Percentiles rank a stretch among this genome's conserved stretches.
Evolutionary conservation across 2,113 vertebrate species (phyloP).

Genomic region (Tonatia bakeri): DNA sequence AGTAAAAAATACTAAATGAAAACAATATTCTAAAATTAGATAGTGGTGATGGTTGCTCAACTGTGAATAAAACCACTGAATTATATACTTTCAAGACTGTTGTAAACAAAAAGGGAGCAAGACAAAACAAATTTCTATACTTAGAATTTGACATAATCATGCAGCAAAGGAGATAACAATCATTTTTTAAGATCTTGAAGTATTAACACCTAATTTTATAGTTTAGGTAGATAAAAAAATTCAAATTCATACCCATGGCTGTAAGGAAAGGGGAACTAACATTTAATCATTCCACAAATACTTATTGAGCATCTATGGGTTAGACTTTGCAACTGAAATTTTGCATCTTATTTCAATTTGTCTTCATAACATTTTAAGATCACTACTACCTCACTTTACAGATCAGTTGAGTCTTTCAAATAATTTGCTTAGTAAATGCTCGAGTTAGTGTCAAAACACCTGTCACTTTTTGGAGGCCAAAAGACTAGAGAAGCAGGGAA

Average conservation of each 20-base stretch:
- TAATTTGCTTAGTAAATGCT: slow-evolving; percentile 28
- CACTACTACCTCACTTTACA: neutral
- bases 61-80: neutral
- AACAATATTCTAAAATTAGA: neutral
- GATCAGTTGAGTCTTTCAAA: neutral
- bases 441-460: neutral
- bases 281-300: slow-evolving; percentile 9
- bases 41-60: neutral
- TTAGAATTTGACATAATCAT: neutral
- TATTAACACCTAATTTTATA: neutral
- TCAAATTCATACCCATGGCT: neutral
- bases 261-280: neutral
- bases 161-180: neutral
- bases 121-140: neutral
- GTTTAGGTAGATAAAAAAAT: neutral
- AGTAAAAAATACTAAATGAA: too few relatives aligned
- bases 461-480: neutral
- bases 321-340: neutral
- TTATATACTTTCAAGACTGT: neutral
- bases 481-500: neutral
- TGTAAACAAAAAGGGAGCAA: slow-evolving; percentile 1
- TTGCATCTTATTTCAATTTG: neutral
- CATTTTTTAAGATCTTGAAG: neutral
- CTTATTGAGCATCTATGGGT: neutral
- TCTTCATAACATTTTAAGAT: neutral